Conservation (phyloP, 2,888 invertebrate species). For the Macropis europaea region DNA sequence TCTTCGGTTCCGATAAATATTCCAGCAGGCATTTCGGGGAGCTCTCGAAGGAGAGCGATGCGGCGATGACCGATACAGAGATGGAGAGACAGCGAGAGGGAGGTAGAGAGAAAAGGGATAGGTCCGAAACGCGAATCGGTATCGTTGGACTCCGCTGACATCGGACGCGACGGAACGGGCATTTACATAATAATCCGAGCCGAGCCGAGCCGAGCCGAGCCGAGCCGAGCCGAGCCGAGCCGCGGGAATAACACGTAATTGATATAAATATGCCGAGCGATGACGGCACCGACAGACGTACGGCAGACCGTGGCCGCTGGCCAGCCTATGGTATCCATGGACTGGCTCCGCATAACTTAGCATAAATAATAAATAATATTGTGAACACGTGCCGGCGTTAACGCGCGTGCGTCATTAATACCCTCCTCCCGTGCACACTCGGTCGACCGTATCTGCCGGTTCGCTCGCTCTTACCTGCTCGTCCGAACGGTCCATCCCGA, state of each 20-base stretch:
- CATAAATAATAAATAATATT: conserved; percentile 80
- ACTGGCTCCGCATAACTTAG: conserved; percentile 77
- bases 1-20: conserved; percentile 14
- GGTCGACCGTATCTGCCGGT: conserved; percentile 38
- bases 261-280: conserved; percentile 78
- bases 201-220: too few relatives aligned
- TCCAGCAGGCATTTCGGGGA: conserved; percentile 1
- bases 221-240: too few relatives aligned
- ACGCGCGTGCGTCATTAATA: conserved; percentile 74
- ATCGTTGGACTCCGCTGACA: conserved; percentile 40
- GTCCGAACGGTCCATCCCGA: conserved; percentile 28
- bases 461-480: conserved; percentile 26
- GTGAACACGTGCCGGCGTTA: conserved; percentile 75
- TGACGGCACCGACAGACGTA: conserved; percentile 73
- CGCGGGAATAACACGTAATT: conserved; percentile 77
- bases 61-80: neutral
- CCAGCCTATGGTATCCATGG: conserved; percentile 71
- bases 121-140: too few relatives aligned
- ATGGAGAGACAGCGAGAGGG: neutral
- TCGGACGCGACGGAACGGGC: conserved; percentile 53
- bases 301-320: conserved; percentile 74
- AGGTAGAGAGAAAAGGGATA: too few relatives aligned
- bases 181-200: conserved; percentile 79
- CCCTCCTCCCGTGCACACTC: conserved; percentile 47
- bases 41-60: neutral